These are phyloP conservation scores for Actenoides hombroni DNA, from an alignment of 2,113 vertebrate species.

Conservation along the genomic window DNA sequence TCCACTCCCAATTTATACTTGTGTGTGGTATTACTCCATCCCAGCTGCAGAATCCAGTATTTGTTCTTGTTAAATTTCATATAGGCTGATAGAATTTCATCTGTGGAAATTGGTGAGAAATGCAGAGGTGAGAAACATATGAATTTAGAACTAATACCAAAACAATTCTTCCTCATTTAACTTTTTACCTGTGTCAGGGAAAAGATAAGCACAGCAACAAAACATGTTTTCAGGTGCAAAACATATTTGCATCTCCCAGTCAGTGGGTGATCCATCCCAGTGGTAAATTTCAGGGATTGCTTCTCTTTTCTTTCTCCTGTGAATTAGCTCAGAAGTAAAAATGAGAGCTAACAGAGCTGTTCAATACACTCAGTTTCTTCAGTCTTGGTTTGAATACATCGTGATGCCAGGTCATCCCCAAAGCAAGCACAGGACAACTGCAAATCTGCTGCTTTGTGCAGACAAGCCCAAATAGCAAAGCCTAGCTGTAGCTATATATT, in stretches of 20 bases:
- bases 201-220: background rate
- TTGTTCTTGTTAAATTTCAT: background rate
- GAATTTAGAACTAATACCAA: background rate
- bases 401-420: background rate
- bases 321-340: background rate
- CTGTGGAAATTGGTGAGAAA: background rate
- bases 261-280: background rate
- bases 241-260: background rate
- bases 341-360: background rate
- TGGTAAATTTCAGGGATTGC: background rate
- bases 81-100: rapidly evolving
- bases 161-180: background rate
- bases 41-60: background rate
- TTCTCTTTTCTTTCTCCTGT: background rate
- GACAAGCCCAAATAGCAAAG: background rate
- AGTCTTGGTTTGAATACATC: background rate
- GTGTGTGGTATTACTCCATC: background rate
- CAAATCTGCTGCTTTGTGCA: background rate
- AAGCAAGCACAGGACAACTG: background rate
- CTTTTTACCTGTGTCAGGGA: background rate
- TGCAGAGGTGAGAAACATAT: background rate
- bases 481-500: background rate
- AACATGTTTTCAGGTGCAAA: background rate
- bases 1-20: background rate
- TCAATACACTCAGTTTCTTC: background rate